These are phyloP conservation scores for Peucedramus taeniatus DNA, from an alignment of 2,113 vertebrate genomes.

Conservation along the genomic window DNA sequence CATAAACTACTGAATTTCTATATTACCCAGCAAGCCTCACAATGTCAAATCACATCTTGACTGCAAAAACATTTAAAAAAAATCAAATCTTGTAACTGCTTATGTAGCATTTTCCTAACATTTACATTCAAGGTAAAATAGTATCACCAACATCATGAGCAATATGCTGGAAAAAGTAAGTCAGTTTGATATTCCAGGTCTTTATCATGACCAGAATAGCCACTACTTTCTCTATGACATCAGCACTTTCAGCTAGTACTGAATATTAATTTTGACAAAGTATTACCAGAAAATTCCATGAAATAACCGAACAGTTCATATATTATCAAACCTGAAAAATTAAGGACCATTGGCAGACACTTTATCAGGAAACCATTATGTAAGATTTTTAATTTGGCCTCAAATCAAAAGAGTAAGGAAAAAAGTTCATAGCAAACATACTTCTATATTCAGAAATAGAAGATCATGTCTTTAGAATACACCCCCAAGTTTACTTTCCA, in stretches of 20 bases:
- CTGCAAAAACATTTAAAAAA: not conserved
- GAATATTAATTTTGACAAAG: slow-evolving; percentile 58
- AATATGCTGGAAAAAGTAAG: slow-evolving; percentile 55
- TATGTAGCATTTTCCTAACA: not conserved
- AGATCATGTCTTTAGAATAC: not conserved
- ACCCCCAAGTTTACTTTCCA: not conserved
- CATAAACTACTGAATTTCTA: slow-evolving; percentile 46
- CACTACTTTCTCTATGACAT: slow-evolving; percentile 34
- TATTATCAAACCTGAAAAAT: slow-evolving; percentile 36
- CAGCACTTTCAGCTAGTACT: slow-evolving; percentile 36
- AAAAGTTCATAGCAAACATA: not conserved
- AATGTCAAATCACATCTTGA: slow-evolving; percentile 17
- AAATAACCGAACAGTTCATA: slow-evolving; percentile 9
- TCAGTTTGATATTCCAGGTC: slow-evolving; percentile 25
- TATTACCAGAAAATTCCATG: slow-evolving; percentile 38
- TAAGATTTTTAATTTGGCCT: not conserved
- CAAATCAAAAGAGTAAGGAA: not conserved
- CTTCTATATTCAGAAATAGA: not conserved
- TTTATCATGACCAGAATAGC: slow-evolving; percentile 38
- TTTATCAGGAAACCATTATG: not conserved
- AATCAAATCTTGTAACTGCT: not conserved
- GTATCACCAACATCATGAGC: slow-evolving; percentile 25
- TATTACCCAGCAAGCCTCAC: slow-evolving; percentile 30
- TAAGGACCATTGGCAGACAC: not conserved
- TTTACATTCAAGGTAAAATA: slow-evolving; percentile 46